phyloP scores from a whole-genome alignment of 2,113 vertebrate species.

The Baryphthengus martii region DNA sequence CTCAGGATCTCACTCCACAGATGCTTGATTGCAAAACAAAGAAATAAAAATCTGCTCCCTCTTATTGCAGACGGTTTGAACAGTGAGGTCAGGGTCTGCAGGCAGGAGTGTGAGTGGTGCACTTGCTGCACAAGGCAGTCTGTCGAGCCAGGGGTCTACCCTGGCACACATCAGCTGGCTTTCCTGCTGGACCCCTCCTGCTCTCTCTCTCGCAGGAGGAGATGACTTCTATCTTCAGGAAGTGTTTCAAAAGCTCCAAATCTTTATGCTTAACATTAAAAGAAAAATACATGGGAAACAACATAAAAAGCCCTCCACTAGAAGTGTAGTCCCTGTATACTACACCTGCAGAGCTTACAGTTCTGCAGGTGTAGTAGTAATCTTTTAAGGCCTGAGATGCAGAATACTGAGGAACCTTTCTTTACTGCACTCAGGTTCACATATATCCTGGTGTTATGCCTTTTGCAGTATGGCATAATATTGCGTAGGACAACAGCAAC shows the following conservation, averaged over 20 bases:
- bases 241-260: not conserved
- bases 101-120: not conserved
- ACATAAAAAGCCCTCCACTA: not conserved
- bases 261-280: not conserved
- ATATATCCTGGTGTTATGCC: not conserved
- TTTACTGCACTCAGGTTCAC: not conserved
- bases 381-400: not conserved
- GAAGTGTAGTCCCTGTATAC: not conserved
- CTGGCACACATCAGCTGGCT: fast-evolving
- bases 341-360: not conserved
- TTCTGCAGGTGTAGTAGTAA: not conserved
- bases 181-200: not conserved
- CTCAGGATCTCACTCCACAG: not conserved
- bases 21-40: not conserved
- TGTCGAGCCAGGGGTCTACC: no score
- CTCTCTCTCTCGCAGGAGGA: not conserved
- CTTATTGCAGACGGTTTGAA: not conserved
- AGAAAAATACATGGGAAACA: not conserved
- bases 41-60: not conserved
- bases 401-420: not conserved
- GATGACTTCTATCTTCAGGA: not conserved
- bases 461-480: not conserved
- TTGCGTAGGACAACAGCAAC: not conserved
- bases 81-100: no score
- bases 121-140: fast-evolving